Conservation (phyloP, 2,888 invertebrate genomes). For the Aphodius granarius region DNA sequence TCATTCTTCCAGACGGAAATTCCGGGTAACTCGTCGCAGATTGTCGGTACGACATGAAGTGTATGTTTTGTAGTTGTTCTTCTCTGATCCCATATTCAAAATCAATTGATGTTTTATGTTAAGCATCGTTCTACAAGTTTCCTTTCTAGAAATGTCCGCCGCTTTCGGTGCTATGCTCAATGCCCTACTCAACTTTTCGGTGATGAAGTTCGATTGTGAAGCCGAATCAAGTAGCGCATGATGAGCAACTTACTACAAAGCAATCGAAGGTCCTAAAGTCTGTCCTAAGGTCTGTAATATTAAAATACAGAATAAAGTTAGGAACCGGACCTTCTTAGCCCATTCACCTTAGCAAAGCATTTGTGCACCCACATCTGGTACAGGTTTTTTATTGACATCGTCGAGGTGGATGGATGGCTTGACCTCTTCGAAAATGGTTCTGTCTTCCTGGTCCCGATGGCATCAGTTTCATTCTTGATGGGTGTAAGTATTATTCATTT, state of each 20-base stretch:
- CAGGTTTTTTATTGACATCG: no score
- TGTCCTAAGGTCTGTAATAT: no score
- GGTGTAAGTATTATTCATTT: no score
- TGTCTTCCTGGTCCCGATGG: no score
- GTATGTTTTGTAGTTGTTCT: not conserved
- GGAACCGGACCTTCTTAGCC: no score
- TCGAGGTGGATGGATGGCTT: no score
- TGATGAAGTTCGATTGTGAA: constrained; percentile 23
- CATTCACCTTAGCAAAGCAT: no score
- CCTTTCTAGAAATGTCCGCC: not conserved
- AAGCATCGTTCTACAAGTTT: not conserved
- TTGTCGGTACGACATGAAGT: constrained; percentile 11
- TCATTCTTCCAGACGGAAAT: not conserved
- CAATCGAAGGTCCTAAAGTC: no score
- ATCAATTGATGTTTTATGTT: not conserved
- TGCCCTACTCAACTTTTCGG: not conserved
- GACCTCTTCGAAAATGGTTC: no score
- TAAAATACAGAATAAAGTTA: no score
- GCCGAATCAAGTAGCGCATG: constrained; percentile 15
- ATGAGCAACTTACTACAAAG: not conserved
- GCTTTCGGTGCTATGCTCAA: not conserved
- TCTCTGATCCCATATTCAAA: constrained; percentile 3
- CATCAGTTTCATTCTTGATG: no score
- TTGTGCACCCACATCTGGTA: no score
- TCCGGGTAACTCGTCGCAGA: not conserved